A percentile compares a stretch with the other conserved stretches of the same genome.
Conservation (phyloP, 2,797 vertebrate species). For the Poecilia picta region DNA sequence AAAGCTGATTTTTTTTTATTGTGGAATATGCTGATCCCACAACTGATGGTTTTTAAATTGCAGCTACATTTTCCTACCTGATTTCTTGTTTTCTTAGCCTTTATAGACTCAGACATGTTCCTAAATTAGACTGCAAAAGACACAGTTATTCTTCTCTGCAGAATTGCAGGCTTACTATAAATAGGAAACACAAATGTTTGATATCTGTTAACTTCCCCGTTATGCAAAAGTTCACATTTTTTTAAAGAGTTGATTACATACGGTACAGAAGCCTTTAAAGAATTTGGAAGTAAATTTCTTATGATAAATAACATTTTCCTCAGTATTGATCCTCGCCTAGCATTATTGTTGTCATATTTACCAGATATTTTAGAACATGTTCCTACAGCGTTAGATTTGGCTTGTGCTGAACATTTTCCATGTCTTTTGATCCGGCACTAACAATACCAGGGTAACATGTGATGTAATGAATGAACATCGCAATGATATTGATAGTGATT, state of each 20-base stretch:
- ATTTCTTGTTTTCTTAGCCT: background rate
- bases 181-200: background rate
- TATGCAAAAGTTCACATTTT: background rate
- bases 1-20: background rate
- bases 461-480: background rate
- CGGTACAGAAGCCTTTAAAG: background rate
- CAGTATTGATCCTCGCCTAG: background rate
- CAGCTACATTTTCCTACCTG: background rate
- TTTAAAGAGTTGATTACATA: background rate
- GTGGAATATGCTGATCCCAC: background rate
- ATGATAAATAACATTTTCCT: background rate
- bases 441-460: background rate
- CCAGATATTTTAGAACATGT: background rate
- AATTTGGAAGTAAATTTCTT: background rate
- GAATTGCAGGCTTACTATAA: background rate
- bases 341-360: background rate
- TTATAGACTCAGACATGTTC: conserved; percentile 10
- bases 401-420: background rate
- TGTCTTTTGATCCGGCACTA: background rate
- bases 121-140: background rate
- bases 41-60: background rate
- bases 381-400: background rate
- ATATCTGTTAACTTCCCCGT: background rate
- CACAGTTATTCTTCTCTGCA: background rate
- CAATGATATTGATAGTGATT: background rate